Base-by-base conservation (phyloP, 1,140 invertebrate species). In the Tetragnatha versicolor region DNA sequence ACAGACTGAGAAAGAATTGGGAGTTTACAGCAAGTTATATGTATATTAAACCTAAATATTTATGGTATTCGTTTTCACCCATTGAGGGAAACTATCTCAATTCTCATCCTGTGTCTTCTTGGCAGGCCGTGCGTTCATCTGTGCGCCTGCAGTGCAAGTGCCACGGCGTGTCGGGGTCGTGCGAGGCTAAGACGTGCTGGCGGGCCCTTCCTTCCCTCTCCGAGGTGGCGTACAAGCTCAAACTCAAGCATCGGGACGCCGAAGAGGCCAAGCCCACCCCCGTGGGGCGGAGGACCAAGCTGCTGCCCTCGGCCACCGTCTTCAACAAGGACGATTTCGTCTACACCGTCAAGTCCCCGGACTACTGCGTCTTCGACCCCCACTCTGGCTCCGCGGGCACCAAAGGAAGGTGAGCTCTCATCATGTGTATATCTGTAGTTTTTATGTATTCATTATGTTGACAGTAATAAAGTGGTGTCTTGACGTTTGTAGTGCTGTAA, bases 141-240 rank as follows among this genome's bases (percentile, higher is more conserved):
- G 93, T 98, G 92, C 92, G 95, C 83, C 89, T 93, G 27, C 90
- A 94, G n/a, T 98, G 96, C 89, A 98, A 97, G 86, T 98, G 96
- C 84, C 96, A 98, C 84, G 96, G 96, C 4, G 95, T 98, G 86
- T 96, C 94, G 0, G 96, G 95, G 0, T 96, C 94, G 1, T 98
- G 96, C 87, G 95, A 94, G 53, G 90, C 96, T 69, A 90, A 93
- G 70, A 94, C 97, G 3, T 98, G 96, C 85, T 98, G 96, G 96
- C 89, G 93, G 82, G 86, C 87, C 22, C 84, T 89, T 79, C 53
- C 70, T 39, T 83, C 60, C 79, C 81, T 2, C 84, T 84, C 3
- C 85, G 88, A 6, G 87, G 88, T 29, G 83, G 84, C 42, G 2
- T 45, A 63, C 1, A 83, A 86, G 68, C 83, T 89, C 35, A 82